Evolutionary conservation across 92 coral and sea anemone genomes (phyloP), one percentile per base, ranked within the genome.

Genomic region (Ricordea florida): DNA sequence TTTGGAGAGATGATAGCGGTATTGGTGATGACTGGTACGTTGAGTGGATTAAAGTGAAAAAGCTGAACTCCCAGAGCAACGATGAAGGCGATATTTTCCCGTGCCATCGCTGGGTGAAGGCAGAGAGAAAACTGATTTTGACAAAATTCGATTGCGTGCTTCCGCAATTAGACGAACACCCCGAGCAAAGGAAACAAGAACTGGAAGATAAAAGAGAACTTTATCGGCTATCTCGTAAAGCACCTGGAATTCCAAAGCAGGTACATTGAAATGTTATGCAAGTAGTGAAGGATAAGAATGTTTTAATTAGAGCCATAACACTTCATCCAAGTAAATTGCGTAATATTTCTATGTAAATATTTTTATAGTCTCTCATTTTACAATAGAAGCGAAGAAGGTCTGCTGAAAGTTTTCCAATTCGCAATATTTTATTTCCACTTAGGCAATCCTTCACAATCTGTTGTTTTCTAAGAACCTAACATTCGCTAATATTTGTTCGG

Each of bases 181-280:
- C 73, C 0, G 96, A 96, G 53, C 99, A 96, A 57, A 72, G 99
- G 66, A 83, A 84, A 25, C 42, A 46, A 23, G 99, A 96, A 43
- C 56, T 96, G 8, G 88, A 83, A 57, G 97, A 96, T 34, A 96
- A 96, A 29, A 80, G 89, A 35, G 76, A 82, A 13, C 45, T 82
- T 10, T 96, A 96, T 59, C 84, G 82, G 4, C 71, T 96, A 32
- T 71, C 76, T 10, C 92, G 97, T 8, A 96, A 92, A 47, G 93
- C 97, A 14, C 93, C 99, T 2, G 99, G 99, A 1, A 80, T 93
- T 22, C 99, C 99, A 0, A 96, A 96, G 62, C 99, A 96, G 99
- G 99, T 96, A 74, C 29, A 18, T 1, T 1, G 2, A 6, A 5
- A 14, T 17, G 2, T 2, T 10, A 0, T n/a, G 1, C 11, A 20